Percentiles rank a stretch among this genome's conserved stretches.
Conservation (phyloP, 2,113 vertebrate genomes). For the Catharus bicknelli region DNA sequence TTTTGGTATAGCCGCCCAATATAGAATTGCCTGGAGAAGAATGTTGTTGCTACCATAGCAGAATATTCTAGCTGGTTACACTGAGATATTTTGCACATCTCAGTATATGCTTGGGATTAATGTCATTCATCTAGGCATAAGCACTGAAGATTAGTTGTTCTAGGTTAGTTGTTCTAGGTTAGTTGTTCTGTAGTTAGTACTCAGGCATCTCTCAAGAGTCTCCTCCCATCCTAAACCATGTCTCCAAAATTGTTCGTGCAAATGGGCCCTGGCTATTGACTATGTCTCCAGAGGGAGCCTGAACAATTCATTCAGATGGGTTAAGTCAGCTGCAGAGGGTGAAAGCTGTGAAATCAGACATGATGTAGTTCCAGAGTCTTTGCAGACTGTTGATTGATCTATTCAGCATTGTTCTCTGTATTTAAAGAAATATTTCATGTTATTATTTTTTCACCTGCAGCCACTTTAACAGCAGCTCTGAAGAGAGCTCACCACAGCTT, state of each 20-base stretch:
- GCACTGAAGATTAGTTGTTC: background rate
- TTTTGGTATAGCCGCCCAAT: background rate
- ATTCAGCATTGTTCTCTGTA: background rate
- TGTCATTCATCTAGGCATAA: background rate
- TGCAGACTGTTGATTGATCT: background rate
- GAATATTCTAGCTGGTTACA: background rate
- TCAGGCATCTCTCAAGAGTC: background rate
- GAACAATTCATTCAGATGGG: background rate
- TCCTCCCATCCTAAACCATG: background rate
- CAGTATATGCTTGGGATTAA: background rate
- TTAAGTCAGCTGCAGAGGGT: conserved; percentile 4
- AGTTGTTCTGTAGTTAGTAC: background rate
- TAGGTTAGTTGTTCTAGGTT: background rate
- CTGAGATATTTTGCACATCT: background rate
- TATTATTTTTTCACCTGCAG: background rate
- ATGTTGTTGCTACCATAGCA: background rate
- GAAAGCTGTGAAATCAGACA: conserved; percentile 1
- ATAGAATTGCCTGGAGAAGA: background rate
- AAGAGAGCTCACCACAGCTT: background rate
- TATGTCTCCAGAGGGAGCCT: background rate
- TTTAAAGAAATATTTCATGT: background rate
- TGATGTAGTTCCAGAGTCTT: background rate
- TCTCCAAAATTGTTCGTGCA: background rate
- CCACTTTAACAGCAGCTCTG: background rate
- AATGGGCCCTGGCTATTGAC: background rate